Evolutionary conservation across 1,140 invertebrate species (phyloP), one percentile per base, ranked within the genome.

Genomic region (Brachionus rubens): DNA sequence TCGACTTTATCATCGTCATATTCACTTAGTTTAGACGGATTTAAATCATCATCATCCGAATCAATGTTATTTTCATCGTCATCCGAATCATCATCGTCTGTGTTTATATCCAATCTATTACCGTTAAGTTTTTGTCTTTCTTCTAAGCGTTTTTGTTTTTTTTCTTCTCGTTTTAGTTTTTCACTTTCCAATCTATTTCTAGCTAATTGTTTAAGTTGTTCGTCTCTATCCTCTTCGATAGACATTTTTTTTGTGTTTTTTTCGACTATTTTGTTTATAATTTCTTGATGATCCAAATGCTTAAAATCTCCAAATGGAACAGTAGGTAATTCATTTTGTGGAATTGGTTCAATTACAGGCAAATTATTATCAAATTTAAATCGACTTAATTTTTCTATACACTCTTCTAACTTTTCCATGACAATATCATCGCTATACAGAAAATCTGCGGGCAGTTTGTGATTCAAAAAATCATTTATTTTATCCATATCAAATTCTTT

Each of bases 401-500:
- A 72, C 10, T 72, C 68, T 9, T 28, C 33, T 21, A 72, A 26
- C 24, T 72, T 72, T 50, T 72, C 10, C 28, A 72, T 72, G 6
- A 50, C 68, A n/a, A 72, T 16, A 33, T 72, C 68, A 40, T 72
- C 68, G 12, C 36, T 41, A 33, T 36, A 72, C 10, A 72, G 7
- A 54, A 72, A 72, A 52, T 72, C 41, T 48, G 30, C 68, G 1
- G 68, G 68, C 28, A 72, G 10, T 40, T 72, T 48, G 16, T 72
- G 68, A 50, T 72, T 72, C 0, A 72, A 21, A 36, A 72, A 72
- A 30, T 72, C 68, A 12, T 72, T 72, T 40, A 72, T 48, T 40
- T 72, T 72, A 24, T 72, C 68, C 68, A 72, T 72, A 40, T 72
- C 68, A 40, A 50, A 72, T 21, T 72, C 68, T 54, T 72, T 72